These are phyloP conservation scores for Petroica traversi DNA, from an alignment of 2,113 vertebrate species.

Conservation along the genomic window DNA sequence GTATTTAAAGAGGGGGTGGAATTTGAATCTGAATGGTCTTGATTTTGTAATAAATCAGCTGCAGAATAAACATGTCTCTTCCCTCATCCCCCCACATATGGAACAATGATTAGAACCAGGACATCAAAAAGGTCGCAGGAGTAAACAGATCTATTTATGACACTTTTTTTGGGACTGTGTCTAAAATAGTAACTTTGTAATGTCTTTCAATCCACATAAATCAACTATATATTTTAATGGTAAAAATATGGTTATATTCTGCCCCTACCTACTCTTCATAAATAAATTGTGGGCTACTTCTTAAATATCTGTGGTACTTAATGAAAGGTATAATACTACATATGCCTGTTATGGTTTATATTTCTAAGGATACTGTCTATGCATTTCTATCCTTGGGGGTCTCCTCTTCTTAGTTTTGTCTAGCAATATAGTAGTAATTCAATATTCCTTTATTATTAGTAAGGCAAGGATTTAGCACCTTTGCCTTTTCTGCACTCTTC, in stretches of 20 bases:
- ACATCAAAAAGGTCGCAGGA: neutral
- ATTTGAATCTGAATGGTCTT: constrained; percentile 56
- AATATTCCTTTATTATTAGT: neutral
- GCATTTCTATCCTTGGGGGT: neutral
- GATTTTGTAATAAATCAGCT: constrained; percentile 61
- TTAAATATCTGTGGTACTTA: neutral
- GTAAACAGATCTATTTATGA: constrained; percentile 40
- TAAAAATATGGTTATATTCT: neutral
- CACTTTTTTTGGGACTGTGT: neutral
- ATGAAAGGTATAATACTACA: neutral
- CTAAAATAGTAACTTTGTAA: neutral
- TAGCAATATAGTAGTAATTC: neutral
- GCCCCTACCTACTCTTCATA: neutral
- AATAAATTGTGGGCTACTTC: neutral
- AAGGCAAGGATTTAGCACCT: neutral
- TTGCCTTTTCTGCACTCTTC: neutral
- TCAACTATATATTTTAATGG: neutral
- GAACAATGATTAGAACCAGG: constrained; percentile 35
- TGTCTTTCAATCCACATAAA: neutral
- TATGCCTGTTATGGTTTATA: neutral
- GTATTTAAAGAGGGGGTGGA: constrained; percentile 20
- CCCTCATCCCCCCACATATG: neutral
- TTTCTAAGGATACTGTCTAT: neutral
- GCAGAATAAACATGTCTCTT: constrained; percentile 49
- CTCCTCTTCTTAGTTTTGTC: neutral